Evolutionary conservation across 2,797 vertebrate species (phyloP), one percentile per base, ranked within the genome.

Genomic region (Oreochromis mossambicus): DNA sequence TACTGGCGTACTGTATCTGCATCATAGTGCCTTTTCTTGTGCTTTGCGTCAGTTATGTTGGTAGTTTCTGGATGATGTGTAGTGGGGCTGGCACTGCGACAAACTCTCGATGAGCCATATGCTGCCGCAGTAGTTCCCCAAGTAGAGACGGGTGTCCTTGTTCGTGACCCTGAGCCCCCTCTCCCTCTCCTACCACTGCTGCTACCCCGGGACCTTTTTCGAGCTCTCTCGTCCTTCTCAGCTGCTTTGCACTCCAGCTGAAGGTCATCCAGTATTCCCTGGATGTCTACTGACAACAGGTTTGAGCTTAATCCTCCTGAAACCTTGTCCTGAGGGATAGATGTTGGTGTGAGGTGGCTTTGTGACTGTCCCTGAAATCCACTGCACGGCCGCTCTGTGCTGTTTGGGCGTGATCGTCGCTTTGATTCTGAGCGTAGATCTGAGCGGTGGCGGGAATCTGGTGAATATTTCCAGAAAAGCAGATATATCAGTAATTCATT

Each of bases 11-110:
- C 97, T 10, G 97, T 93, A 61, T 98, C 97, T 0, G 97, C 95
- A 58, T 99, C 97, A 58, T 99, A 99, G 92, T 99, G 97, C n/a
- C 98, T 96, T 70, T 97, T 98, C 93, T 97, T 98, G 15, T 95
- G 96, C 73, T 91, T 95, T 3, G 93, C 81, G 41, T 96, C 96
- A 11, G 94, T 86, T 15, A 94, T 92, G 82, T 95, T 94, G 0
- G 93, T 86, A 11, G 95, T 91, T 79, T 97, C 95, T 0, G 96
- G 93, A 85, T 94, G 96, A 83, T 93, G 94, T 88, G 97, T 95
- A 12, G 95, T 86, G 3, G 98, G 98, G 86, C 97, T 98, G n/a
- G 97, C 95, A 58, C 97, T 98, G 84, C 96, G 96, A 56, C 90
- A 91, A 41, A 54, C 94, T 82, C 92, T 96, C 36, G 88, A 85